Evolutionary conservation across 2,797 vertebrate species (phyloP).

Genomic region (Manis javanica): DNA sequence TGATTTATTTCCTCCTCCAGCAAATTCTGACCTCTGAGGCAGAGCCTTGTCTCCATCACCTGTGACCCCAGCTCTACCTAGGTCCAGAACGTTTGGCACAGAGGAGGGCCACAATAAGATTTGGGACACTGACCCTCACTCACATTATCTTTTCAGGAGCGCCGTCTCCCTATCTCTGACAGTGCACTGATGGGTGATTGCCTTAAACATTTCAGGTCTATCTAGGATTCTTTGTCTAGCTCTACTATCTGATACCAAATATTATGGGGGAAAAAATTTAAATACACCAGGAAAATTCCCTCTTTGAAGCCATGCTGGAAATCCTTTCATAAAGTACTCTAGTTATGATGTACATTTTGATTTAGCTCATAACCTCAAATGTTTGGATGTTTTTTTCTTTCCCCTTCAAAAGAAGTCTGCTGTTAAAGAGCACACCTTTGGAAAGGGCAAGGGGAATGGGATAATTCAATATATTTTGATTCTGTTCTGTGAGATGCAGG

Average conservation of each 20-base stretch:
- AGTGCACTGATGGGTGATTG: not conserved
- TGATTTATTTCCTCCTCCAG: not conserved
- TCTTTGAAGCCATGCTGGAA: constrained; percentile 35
- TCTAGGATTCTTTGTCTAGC: not conserved
- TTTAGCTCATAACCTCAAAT: constrained; percentile 30
- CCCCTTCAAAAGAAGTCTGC: constrained; percentile 2
- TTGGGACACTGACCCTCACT: not conserved
- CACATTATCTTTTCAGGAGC: not conserved
- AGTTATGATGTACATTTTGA: not conserved
- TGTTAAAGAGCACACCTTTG: not conserved
- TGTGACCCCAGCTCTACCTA: not conserved
- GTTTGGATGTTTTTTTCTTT: constrained; percentile 49
- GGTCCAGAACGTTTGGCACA: not conserved
- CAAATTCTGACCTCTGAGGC: not conserved
- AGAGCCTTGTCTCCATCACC: not conserved
- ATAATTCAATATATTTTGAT: not conserved
- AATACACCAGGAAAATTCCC: not conserved
- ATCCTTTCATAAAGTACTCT: constrained; percentile 18
- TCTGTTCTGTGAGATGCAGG: constrained; percentile 29
- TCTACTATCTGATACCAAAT: not conserved
- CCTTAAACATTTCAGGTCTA: not conserved
- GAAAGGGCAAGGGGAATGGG: not conserved
- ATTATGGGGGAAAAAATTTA: not conserved
- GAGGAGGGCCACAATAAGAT: not conserved
- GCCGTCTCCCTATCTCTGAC: not conserved